Percentiles rank a stretch among this genome's conserved stretches.
Evolutionary conservation across 2,113 vertebrate species (phyloP).

Genomic region (Osmerus eperlanus): DNA sequence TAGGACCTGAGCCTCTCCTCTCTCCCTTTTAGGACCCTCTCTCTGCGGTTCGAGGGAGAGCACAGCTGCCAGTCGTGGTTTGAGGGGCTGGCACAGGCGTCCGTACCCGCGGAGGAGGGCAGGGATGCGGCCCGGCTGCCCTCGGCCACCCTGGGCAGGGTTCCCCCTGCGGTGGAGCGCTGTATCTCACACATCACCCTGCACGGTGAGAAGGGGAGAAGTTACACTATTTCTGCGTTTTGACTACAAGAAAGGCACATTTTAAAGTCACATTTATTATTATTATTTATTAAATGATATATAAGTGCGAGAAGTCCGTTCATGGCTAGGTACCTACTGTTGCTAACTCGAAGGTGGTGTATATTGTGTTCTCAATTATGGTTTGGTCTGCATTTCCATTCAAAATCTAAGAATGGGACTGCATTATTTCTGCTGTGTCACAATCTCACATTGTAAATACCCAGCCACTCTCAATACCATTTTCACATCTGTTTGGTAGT

Average conservation of each 20-base stretch:
- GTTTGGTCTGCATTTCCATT: too few species aligned
- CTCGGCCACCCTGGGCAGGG: slow-evolving; percentile 17
- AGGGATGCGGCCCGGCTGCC: slow-evolving; percentile 32
- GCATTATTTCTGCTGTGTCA: too few species aligned
- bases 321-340: neutral
- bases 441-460: neutral
- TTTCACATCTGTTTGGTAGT: neutral
- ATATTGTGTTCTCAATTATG: too few species aligned
- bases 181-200: slow-evolving; percentile 72
- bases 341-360: too few species aligned
- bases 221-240: too few species aligned
- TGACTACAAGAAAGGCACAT: neutral
- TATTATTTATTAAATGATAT: too few species aligned
- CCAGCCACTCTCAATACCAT: neutral
- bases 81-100: slow-evolving; percentile 45
- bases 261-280: neutral
- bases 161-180: slow-evolving; percentile 51
- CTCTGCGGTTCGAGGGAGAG: slow-evolving; percentile 60
- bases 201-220: slow-evolving; percentile 48
- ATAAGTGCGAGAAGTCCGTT: too few species aligned
- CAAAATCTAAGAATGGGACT: too few species aligned
- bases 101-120: slow-evolving; percentile 1
- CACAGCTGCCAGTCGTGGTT: slow-evolving; percentile 63
- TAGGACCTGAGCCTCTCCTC: neutral
- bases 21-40: slow-evolving; percentile 48